These are phyloP conservation scores for Mormoops blainvillei DNA, from an alignment of 2,113 vertebrate species.

Conservation along the genomic window DNA sequence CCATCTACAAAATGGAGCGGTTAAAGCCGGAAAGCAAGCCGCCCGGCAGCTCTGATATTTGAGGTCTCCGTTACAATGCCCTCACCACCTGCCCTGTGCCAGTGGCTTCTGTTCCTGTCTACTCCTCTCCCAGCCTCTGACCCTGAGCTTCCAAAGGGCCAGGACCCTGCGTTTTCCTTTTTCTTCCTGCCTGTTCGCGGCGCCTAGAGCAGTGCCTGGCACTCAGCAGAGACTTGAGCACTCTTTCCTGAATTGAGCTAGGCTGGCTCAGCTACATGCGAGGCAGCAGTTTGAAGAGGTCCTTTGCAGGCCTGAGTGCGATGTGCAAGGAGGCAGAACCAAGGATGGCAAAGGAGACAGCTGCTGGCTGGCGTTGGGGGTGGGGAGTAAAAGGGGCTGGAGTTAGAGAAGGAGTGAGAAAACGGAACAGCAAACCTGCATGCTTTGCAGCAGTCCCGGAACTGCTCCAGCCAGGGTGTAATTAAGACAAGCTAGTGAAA, in stretches of 20 bases:
- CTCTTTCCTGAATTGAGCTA: not conserved
- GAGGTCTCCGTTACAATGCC: not conserved
- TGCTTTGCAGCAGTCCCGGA: not conserved
- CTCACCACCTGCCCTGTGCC: not conserved
- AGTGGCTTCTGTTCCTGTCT: not conserved
- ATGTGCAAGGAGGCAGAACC: conserved; percentile 9
- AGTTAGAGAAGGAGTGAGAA: conserved; percentile 8
- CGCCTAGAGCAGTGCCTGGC: not conserved
- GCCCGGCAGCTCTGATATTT: not conserved
- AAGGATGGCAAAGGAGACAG: not conserved
- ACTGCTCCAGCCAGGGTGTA: not conserved
- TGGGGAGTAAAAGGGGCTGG: not conserved
- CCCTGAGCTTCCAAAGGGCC: not conserved
- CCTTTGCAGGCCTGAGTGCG: not conserved
- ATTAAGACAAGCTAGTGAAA: conserved; percentile 37
- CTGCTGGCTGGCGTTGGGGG: not conserved
- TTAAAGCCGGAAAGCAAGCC: not conserved
- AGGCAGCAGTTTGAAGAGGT: not conserved
- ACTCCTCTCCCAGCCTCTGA: not conserved
- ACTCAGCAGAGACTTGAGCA: not conserved
- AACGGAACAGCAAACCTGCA: not conserved
- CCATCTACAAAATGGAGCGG: not conserved
- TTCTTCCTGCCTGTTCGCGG: not conserved
- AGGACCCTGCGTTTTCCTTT: not conserved
- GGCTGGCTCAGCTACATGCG: not conserved